Base-by-base conservation (phyloP, 1,140 invertebrate genomes). In the Idris sp. region DNA sequence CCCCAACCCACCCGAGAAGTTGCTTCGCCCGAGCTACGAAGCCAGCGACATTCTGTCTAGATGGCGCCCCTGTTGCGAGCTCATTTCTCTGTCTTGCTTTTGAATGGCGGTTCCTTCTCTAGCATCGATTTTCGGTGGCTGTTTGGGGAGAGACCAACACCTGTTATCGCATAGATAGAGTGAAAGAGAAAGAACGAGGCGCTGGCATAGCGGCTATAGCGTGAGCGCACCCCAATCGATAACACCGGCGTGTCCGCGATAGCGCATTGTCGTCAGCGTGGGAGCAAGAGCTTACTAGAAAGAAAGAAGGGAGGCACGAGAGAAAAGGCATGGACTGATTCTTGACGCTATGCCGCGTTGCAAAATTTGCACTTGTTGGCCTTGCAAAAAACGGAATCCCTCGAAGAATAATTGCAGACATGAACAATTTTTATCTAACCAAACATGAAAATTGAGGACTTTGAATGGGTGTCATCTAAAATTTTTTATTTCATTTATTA, bases 151-250 rank as follows among this genome's bases (percentile, higher is more conserved):
- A 56, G 64, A 61, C 74, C 74, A 72, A 76, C 74, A 76, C 68
- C 74, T 76, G 74, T 76, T 76, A 72, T 62, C 68, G 62, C 68
- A 72, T 72, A 64, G 74, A 68, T 76, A 72, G 74, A 76, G 67
- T 26, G 51, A 76, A 62, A 68, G 61, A 72, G 74, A 72, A 72
- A 65, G 67, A 76, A 54, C 54, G 74, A 76, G 61, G 62, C 58
- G 59, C 74, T 67, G 61, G 61, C 67, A 62, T 11, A 74, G 69
- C 38, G 38, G 19, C 74, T 76, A 76, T 72, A 76, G 74, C 74
- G 48, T 33, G 44, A 67, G 62, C 61, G 61, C 65, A 67, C 65
- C 54, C 56, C 61, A 76, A 76, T 72, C 74, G 74, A 71, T 76
- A 76, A 67, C 74, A 38, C 38, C 74, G 61, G 74, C 74, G 74